Conservation (phyloP, 2,113 vertebrate genomes). For the Pituophis catenifer region DNA sequence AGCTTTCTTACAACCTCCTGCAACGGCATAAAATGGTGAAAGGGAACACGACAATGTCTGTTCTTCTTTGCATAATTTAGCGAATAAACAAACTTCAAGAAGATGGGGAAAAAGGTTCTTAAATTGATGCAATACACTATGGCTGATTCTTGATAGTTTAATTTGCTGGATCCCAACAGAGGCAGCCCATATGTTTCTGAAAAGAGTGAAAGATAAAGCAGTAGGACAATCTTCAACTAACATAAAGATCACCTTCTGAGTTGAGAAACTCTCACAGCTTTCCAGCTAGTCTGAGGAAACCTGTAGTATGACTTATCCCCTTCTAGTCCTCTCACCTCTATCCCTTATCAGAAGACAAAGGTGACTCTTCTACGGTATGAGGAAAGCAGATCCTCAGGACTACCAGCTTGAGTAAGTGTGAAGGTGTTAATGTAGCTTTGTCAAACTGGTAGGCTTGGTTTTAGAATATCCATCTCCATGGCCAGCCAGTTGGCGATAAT, state of each 20-base stretch:
- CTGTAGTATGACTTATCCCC: background rate
- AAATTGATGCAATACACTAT: background rate
- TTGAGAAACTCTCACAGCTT: background rate
- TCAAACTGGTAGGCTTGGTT: background rate
- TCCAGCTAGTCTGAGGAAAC: background rate
- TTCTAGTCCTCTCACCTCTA: background rate
- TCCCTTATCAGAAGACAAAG: background rate
- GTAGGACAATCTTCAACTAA: background rate
- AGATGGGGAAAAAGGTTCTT: background rate
- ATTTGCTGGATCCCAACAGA: background rate
- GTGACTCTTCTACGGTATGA: background rate
- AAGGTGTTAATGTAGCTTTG: background rate
- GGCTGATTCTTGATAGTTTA: background rate
- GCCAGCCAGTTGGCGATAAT: background rate
- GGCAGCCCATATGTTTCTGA: background rate
- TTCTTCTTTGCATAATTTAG: conserved; percentile 30
- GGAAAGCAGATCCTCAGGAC: background rate
- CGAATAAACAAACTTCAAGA: background rate
- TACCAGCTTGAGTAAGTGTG: background rate
- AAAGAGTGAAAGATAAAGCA: background rate
- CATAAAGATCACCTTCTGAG: background rate
- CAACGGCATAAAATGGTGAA: background rate
- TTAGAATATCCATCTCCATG: background rate
- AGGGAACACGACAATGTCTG: background rate
- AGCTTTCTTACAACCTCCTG: background rate